Evolutionary conservation across 1,140 invertebrate species (phyloP), one percentile per base, ranked within the genome.

Genomic region (Polyergus mexicanus): DNA sequence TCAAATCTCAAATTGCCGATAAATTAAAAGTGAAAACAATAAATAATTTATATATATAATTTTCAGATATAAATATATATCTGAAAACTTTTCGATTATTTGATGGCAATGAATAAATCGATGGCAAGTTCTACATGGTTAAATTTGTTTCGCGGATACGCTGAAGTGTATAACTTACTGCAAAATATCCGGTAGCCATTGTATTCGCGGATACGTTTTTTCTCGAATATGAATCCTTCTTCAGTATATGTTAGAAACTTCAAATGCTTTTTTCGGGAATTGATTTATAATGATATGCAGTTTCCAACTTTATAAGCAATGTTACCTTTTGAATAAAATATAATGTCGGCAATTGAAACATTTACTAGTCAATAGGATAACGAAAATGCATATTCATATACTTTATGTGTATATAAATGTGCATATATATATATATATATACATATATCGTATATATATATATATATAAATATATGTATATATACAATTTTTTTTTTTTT

Each of bases 81-180:
- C 19, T 11, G 3, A 10, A 32, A 83, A 74, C n/a, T 83, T 60
- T 74, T 3, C 5, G n/a, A 60, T 74, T 80, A 32, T 69, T 41
- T 3, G 10, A 25, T 1, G 19, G 19, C n/a, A 56, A 1, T 47
- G 38, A 83, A 83, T 58, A 72, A 80, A 71, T 60, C 6, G 22
- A 83, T 32, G 58, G 66, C 19, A 41, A 66, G 19, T 66, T 6
- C 0, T 71, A 58, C 7, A 35, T 60, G 16, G 10, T 51, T 47
- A 47, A 47, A 13, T 47, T 60, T 28, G 32, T 68, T 77, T 25
- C 32, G 19, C 32, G 44, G 25, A 11, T 22, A 80, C 16, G 0
- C 19, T 60, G 68, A 83, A 60, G 41, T 74, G 13, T 83, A 74
- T 83, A 83, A 83, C 74, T 83, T 83, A 83, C 68, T 60, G 78